These are phyloP conservation scores for Leptinotarsa undecemlineata DNA, from an alignment of 1,140 invertebrate genomes.

Conservation along the genomic window DNA sequence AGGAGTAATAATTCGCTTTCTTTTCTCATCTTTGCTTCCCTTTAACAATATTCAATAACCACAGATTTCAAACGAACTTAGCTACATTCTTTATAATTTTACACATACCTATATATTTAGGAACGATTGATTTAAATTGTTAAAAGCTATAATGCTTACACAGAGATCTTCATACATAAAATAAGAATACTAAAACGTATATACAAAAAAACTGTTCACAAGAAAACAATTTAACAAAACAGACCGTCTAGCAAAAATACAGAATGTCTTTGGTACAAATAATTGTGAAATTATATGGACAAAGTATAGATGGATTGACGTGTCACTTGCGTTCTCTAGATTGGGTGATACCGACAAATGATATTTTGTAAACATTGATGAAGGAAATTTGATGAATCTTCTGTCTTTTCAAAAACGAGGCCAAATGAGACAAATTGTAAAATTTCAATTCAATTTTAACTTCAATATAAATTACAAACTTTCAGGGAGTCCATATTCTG, in stretches of 20 bases:
- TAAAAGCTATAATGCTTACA: constrained; percentile 15
- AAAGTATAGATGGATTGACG: background rate
- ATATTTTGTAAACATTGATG: too few species aligned
- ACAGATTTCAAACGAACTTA: background rate
- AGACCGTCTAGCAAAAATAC: constrained; percentile 29
- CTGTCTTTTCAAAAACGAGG: too few species aligned
- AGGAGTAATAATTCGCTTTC: too few species aligned
- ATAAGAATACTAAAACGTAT: constrained; percentile 43
- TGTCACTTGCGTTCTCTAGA: background rate
- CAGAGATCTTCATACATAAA: constrained; percentile 29
- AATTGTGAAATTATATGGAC: constrained; percentile 16
- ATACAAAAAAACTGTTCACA: constrained; percentile 39
- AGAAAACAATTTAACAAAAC: constrained; percentile 36
- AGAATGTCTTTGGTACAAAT: constrained; percentile 39
- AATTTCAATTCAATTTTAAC: too few species aligned
- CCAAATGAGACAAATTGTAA: too few species aligned
- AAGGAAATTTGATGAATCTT: too few species aligned
- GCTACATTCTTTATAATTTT: background rate
- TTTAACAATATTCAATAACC: background rate
- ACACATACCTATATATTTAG: constrained; percentile 9
- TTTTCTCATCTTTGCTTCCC: background rate
- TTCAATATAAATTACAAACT: too few species aligned
- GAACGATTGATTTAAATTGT: background rate
- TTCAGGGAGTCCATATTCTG: too few species aligned
- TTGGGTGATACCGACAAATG: too few species aligned